Percentiles rank a stretch among this genome's conserved stretches.
phyloP scores from a whole-genome alignment of 2,113 vertebrate genomes.

The Odontesthes bonariensis region DNA sequence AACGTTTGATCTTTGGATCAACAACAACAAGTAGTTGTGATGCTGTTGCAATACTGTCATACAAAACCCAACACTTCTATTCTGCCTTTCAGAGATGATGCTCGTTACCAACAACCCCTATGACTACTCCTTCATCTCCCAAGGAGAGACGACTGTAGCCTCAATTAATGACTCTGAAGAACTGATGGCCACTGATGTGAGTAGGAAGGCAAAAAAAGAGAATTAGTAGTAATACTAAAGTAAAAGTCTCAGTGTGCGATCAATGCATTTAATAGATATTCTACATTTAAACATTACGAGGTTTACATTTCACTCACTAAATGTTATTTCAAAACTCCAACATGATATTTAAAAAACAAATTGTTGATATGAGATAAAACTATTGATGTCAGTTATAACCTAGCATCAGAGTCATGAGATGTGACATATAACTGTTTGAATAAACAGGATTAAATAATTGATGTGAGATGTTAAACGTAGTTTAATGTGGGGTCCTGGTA shows the following conservation, averaged over 20 bases:
- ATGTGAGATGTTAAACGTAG: not conserved
- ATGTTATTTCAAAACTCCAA: not conserved
- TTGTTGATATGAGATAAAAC: not conserved
- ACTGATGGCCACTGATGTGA: constrained; percentile 79
- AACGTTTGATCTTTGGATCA: not conserved
- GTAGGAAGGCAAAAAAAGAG: constrained; percentile 9
- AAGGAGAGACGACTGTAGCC: constrained; percentile 79
- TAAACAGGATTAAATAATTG: constrained; percentile 21
- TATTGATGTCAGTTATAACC: not conserved
- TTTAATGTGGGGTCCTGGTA: constrained; percentile 20
- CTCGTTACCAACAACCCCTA: constrained; percentile 85
- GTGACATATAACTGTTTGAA: constrained; percentile 16
- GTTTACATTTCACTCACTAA: not conserved
- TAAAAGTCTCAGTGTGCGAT: not conserved
- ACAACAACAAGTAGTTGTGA: not conserved
- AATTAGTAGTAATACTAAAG: too few species aligned
- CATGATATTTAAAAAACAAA: not conserved
- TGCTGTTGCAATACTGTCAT: not conserved
- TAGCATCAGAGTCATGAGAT: not conserved
- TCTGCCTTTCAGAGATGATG: constrained; percentile 74
- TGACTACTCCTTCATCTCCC: constrained; percentile 81
- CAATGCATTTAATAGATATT: too few species aligned
- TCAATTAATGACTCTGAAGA: constrained; percentile 79
- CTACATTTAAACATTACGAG: not conserved
- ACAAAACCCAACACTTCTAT: not conserved